Evolutionary conservation across 2,888 invertebrate genomes (phyloP).

Genomic region (Schrankia costaestrigalis): DNA sequence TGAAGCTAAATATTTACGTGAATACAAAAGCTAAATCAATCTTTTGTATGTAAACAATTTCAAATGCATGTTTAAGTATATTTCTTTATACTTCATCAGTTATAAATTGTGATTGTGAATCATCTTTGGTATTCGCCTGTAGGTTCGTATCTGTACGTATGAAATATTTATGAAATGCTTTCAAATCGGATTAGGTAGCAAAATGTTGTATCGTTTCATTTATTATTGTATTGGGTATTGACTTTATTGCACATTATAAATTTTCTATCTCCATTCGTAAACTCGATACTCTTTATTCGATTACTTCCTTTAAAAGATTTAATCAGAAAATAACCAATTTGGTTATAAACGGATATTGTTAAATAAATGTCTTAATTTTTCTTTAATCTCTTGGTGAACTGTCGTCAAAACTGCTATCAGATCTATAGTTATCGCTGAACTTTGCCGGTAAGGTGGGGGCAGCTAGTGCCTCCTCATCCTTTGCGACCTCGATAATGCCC

Average conservation of each 20-base stretch:
- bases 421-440: slow-evolving; percentile 31
- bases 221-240: no score
- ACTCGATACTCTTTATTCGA: slow-evolving; percentile 9
- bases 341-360: slow-evolving; percentile 10
- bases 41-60: slow-evolving; percentile 13
- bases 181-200: no score
- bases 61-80: slow-evolving; percentile 13
- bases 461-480: slow-evolving; percentile 30
- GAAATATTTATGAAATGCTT: no score
- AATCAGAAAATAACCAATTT: slow-evolving; percentile 14
- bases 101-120: slow-evolving; percentile 3
- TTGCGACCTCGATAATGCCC: slow-evolving; percentile 34
- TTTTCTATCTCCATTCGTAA: slow-evolving; percentile 7
- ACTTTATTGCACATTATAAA: no score
- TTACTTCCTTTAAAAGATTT: no score
- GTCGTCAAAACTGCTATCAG: slow-evolving; percentile 30
- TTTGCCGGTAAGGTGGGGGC: slow-evolving; percentile 31
- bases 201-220: no score
- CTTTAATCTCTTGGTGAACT: slow-evolving; percentile 19
- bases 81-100: slow-evolving; percentile 10
- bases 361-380: slow-evolving; percentile 10
- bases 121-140: slow-evolving; percentile 2
- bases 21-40: slow-evolving; percentile 23
- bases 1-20: slow-evolving; percentile 23
- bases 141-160: no score